phyloP scores from a whole-genome alignment of 2,113 vertebrate species.

The Lampris incognitus region DNA sequence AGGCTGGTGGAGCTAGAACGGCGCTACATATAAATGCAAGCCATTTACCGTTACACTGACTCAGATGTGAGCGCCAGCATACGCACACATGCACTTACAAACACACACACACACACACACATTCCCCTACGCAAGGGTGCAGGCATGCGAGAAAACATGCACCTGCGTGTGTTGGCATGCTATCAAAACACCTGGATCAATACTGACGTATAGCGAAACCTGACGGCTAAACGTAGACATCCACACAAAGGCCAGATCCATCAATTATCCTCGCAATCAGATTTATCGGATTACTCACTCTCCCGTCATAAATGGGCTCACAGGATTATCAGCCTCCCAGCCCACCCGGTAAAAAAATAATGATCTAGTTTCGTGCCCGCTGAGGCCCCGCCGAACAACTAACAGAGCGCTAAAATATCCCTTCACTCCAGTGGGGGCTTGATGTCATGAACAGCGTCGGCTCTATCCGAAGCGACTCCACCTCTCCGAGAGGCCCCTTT shows the following conservation, averaged over 20 bases:
- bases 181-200: background rate
- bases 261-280: background rate
- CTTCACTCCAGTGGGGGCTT: background rate
- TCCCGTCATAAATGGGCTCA: background rate
- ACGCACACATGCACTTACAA: background rate
- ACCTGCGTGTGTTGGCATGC: background rate
- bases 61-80: background rate
- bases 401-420: background rate
- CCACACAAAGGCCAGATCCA: too few species aligned
- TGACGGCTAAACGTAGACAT: too few species aligned
- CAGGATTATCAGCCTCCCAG: background rate
- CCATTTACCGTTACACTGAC: background rate
- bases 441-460: constrained; percentile 36
- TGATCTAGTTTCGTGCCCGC: background rate
- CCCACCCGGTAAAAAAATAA: background rate
- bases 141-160: background rate
- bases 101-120: constrained; percentile 9
- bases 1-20: too few species aligned
- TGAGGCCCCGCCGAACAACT: background rate
- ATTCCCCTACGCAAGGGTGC: background rate
- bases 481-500: constrained; percentile 35
- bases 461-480: constrained; percentile 35
- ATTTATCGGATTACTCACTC: background rate
- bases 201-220: too few species aligned
- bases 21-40: too few species aligned